These are phyloP conservation scores for Larimichthys crocea DNA, from an alignment of 2,113 vertebrate species.

Conservation along the genomic window DNA sequence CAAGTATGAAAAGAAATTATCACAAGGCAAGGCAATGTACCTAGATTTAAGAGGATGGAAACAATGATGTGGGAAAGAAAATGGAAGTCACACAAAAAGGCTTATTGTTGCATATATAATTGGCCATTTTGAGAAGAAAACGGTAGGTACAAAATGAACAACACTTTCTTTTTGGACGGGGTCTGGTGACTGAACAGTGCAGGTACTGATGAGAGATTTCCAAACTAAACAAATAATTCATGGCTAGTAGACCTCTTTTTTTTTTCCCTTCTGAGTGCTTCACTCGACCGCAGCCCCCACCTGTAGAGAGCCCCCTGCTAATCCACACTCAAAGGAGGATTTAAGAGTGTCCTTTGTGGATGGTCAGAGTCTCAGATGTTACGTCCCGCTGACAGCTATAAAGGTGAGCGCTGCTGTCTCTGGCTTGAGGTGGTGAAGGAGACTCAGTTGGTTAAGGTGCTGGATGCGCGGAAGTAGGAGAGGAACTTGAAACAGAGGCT, in stretches of 20 bases:
- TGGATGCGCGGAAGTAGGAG: constrained; percentile 95
- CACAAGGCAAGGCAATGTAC: constrained; percentile 75
- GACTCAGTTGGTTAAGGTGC: constrained; percentile 89
- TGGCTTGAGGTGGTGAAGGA: constrained; percentile 36
- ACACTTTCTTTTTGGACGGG: constrained; percentile 49
- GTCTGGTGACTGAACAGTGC: constrained; percentile 45
- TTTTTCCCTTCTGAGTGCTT: constrained; percentile 35
- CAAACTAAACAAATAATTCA: constrained; percentile 62
- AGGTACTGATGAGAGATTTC: constrained; percentile 54
- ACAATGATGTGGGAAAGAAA: constrained; percentile 16
- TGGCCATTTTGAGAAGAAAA: constrained; percentile 72
- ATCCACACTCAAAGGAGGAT: constrained; percentile 44
- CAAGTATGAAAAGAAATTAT: constrained; percentile 72
- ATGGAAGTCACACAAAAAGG: constrained; percentile 57
- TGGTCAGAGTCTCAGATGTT: constrained; percentile 43
- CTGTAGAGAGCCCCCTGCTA: constrained; percentile 32
- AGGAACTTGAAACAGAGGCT: constrained; percentile 97
- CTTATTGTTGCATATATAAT: constrained; percentile 84
- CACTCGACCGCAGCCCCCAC: constrained; percentile 33
- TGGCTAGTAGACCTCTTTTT: constrained; percentile 65
- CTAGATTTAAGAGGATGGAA: constrained; percentile 54
- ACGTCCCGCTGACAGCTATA: constrained; percentile 24
- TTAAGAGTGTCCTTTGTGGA: constrained; percentile 4
- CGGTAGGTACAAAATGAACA: constrained; percentile 60
- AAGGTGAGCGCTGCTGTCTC: constrained; percentile 38